Conservation (phyloP, 2,888 invertebrate genomes). For the Pollenia angustigena region DNA sequence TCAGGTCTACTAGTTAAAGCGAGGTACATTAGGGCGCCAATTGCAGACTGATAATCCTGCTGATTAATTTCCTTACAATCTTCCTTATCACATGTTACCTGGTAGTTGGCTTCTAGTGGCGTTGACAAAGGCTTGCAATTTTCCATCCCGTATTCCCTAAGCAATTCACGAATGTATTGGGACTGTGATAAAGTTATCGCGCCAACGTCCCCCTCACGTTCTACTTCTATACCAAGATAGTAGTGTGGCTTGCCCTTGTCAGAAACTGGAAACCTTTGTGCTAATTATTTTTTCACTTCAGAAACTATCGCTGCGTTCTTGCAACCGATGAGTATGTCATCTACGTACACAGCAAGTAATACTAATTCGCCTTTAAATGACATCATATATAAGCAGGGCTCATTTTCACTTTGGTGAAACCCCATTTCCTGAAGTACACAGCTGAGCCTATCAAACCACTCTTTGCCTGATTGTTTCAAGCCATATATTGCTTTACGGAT, state of each 20-base stretch:
- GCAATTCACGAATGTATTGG: too few species aligned
- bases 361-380: background rate
- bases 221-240: conserved; percentile 4
- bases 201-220: background rate
- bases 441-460: conserved; percentile 13
- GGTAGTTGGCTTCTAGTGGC: conserved; percentile 1
- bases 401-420: conserved; percentile 46
- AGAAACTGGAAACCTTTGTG: background rate
- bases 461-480: conserved; percentile 26
- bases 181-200: conserved; percentile 1
- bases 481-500: conserved; percentile 38
- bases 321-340: conserved; percentile 49
- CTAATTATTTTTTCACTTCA: background rate
- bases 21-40: too few species aligned
- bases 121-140: background rate
- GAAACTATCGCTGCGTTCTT: background rate
- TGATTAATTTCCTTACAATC: background rate
- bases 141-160: background rate
- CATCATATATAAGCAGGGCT: conserved; percentile 67
- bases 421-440: conserved; percentile 11
- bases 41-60: background rate
- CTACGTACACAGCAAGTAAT: conserved; percentile 57
- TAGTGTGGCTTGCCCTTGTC: conserved; percentile 2
- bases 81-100: background rate
- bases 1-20: too few species aligned